Evolutionary conservation across 2,797 vertebrate genomes (phyloP).

Genomic region (Muscicapa comitata): DNA sequence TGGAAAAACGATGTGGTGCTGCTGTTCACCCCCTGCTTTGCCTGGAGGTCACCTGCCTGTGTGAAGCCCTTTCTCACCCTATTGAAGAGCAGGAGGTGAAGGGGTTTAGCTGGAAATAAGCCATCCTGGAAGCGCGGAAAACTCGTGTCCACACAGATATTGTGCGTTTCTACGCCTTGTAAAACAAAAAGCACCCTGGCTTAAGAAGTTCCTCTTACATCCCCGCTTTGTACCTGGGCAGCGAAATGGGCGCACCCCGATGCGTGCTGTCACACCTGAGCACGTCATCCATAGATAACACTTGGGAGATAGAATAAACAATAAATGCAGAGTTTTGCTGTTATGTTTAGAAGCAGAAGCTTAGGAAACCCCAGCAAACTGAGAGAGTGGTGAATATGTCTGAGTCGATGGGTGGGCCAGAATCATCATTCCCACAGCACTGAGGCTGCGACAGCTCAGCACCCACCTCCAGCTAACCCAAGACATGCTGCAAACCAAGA

Average conservation of each 20-base stretch:
- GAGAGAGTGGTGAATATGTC: rapidly evolving
- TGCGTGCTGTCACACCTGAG: rapidly evolving
- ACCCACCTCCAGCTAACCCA: rapidly evolving
- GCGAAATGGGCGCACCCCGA: rapidly evolving
- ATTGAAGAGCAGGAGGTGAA: rapidly evolving
- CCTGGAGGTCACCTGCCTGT: rapidly evolving
- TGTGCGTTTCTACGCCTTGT: rapidly evolving
- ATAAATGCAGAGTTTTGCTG: not conserved
- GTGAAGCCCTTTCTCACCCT: rapidly evolving
- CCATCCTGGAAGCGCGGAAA: rapidly evolving
- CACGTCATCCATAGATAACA: rapidly evolving
- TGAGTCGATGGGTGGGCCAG: rapidly evolving
- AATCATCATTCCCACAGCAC: rapidly evolving
- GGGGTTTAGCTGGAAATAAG: not conserved
- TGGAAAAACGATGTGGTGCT: rapidly evolving
- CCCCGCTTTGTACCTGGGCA: rapidly evolving
- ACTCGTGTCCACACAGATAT: rapidly evolving
- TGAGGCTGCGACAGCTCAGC: rapidly evolving
- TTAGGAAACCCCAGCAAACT: not conserved
- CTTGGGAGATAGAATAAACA: too few species aligned
- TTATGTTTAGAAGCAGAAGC: not conserved
- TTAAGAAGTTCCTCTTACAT: not conserved
- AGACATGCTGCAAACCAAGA: rapidly evolving
- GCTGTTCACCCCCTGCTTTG: rapidly evolving
- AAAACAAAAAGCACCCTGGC: rapidly evolving